Evolutionary conservation across 2,113 vertebrate species (phyloP).

Genomic region (Mus spicilegus): DNA sequence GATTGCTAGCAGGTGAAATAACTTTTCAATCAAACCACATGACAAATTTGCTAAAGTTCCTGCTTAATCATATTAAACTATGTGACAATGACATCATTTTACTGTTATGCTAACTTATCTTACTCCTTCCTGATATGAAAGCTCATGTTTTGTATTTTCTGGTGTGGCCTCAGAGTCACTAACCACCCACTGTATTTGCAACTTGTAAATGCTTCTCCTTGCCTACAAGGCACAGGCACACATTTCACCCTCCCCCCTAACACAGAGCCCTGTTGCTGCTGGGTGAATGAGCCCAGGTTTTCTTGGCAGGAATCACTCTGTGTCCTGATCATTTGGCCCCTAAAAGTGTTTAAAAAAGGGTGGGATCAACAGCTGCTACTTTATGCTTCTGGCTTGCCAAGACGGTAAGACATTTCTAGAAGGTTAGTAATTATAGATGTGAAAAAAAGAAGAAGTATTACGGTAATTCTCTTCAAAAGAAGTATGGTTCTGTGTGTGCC

Average conservation of each 20-base stretch:
- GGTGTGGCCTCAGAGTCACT: neutral
- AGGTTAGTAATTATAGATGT: constrained; percentile 26
- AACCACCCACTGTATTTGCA: neutral
- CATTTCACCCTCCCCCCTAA: neutral
- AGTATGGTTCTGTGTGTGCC: neutral
- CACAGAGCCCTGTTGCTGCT: neutral
- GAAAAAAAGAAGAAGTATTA: neutral
- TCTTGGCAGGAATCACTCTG: neutral
- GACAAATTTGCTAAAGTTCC: constrained; percentile 26
- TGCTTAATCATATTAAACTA: neutral
- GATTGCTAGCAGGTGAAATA: constrained; percentile 3
- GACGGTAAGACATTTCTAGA: constrained; percentile 20
- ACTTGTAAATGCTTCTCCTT: neutral
- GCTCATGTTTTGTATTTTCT: neutral
- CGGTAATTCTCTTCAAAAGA: constrained; percentile 19
- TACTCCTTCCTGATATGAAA: neutral
- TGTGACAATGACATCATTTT: neutral
- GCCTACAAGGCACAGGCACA: neutral
- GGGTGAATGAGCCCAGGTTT: neutral
- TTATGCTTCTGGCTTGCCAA: neutral
- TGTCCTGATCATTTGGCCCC: neutral
- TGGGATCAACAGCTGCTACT: neutral
- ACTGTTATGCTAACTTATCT: neutral
- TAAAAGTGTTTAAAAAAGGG: neutral
- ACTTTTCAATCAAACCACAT: constrained; percentile 16